Evolutionary conservation across 1,140 invertebrate species (phyloP), one percentile per base, ranked within the genome.

Genomic region (Trichonephila clavata): DNA sequence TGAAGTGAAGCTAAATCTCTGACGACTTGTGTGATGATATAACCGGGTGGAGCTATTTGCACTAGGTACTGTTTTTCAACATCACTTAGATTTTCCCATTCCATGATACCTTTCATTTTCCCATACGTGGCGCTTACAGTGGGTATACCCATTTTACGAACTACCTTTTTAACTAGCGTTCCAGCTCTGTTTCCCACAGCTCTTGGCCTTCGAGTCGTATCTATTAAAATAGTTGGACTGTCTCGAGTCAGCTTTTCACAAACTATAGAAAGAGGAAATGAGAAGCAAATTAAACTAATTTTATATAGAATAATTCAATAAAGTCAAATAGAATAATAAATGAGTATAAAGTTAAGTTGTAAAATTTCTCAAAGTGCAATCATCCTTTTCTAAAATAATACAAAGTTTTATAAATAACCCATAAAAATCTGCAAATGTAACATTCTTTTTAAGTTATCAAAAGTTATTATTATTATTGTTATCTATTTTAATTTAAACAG

Each of bases 81-180:
- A 18, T 39, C 59, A 63, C 65, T 59, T 32, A 94, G 59, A 59
- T 87, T 57, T 83, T 93, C 90, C 94, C 94, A 94, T 63, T 63
- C 93, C 65, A 80, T 84, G 39, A 93, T 90, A 43, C 84, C 50
- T 57, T 97, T 96, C 95, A 98, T 97, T 63, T 87, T 81, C 0
- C 98, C 98, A 95, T 97, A 98, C 32, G 98, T 98, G 2, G 97
- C 97, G 61, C 97, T 97, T 16, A 98, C 96, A 0, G 98, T 98
- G 7, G 98, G 98, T 91, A 98, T 95, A 1, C 97, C 97, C 71
- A 98, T 95, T 3, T 97, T 97, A 43, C 97, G 96, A 0, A 97
- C 97, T 95, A 98, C 97, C 0, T 97, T 97, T 95, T 98, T 98
- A 1, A 98, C 97, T 2, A 97, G 97, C 95, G 98, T 98, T 0